Percentiles rank a stretch among this genome's conserved stretches.
phyloP scores from a whole-genome alignment of 2,797 vertebrate genomes.

The Paedocypris micromegethes region DNA sequence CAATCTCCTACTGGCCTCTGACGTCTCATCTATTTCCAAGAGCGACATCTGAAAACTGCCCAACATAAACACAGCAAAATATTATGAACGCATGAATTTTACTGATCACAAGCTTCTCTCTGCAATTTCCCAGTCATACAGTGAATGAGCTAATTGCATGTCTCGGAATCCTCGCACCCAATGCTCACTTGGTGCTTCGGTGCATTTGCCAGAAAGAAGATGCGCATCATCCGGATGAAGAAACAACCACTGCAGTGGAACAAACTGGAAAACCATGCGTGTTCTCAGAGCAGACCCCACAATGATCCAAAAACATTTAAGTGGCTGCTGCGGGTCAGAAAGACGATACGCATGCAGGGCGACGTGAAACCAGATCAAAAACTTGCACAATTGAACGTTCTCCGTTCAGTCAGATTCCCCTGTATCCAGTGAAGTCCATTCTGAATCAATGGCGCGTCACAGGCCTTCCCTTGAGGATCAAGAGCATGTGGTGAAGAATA shows the following conservation, averaged over 20 bases:
- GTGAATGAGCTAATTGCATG: slow-evolving; percentile 50
- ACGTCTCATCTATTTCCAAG: neutral
- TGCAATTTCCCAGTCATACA: slow-evolving; percentile 45
- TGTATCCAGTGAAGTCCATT: neutral
- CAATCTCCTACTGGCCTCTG: neutral
- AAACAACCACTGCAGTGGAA: slow-evolving; percentile 29
- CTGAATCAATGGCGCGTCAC: slow-evolving; percentile 1
- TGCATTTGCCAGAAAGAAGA: slow-evolving; percentile 30
- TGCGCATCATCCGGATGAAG: slow-evolving; percentile 29
- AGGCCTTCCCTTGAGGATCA: neutral
- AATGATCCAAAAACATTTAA: slow-evolving; percentile 6
- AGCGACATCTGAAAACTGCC: neutral
- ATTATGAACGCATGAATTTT: slow-evolving; percentile 46
- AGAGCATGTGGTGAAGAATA: slow-evolving; percentile 12
- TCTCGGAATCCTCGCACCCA: slow-evolving; percentile 40
- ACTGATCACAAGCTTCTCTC: slow-evolving; percentile 39
- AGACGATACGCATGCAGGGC: no score
- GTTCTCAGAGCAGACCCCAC: neutral
- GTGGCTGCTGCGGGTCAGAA: neutral
- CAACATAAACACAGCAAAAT: slow-evolving; percentile 29
- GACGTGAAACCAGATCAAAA: no score
- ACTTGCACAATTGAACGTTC: no score
- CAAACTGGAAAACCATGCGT: neutral
- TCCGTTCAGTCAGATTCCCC: no score
- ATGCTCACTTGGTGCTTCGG: slow-evolving; percentile 34